Base-by-base conservation (phyloP, 2,113 vertebrate genomes). In the Sylvietta virens region DNA sequence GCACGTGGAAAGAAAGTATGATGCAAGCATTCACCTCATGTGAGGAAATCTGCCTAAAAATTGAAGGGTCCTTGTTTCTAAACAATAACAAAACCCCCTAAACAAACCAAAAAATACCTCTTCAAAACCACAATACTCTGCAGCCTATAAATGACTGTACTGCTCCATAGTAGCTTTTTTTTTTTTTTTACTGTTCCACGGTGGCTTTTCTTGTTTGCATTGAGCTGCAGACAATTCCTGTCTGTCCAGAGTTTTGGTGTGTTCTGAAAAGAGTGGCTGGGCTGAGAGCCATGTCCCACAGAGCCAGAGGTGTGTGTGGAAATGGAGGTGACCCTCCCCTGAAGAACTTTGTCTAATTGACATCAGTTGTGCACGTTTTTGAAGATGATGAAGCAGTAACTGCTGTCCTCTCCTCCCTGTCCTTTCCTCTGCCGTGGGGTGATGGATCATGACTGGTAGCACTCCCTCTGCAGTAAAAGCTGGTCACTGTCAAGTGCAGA, bases 261-360 rank as follows among this genome's bases (percentile, higher is more conserved):
- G 1, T 9, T 44, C n/a, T 74, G 47, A 31, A 22, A 57, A 30
- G 10, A 70, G n/a, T 0, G 0, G 1, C 30, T 40, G 79, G 22
- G 20, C 40, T 28, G 61, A 50, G 23, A 35, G 54, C 1, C 40
- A 8, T 2, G 13, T 18, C 17, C 6, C 1, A 0, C 7, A 30
- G 47, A 33, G 48, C 13, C 61, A 15, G 30, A 51, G 44, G 23
- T 11, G 17, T 7, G 17, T 11, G 37, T 37, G 26, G 61, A 8
- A 62, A 8, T 3, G 5, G 33, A 21, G 62, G 3, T 0, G 15
- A 65, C 64, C 40, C 45, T 1, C 4, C 26, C 45, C 11, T 7
- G 0, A 13, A 54, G 2, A 30, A 15, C 45, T 58, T 20, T 4
- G 28, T 50, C 23, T 51, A 2, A 28, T 60, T 16, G 11, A 2